phyloP scores from a whole-genome alignment of 1,140 invertebrate species.

The Dendrolimus kikuchii region DNA sequence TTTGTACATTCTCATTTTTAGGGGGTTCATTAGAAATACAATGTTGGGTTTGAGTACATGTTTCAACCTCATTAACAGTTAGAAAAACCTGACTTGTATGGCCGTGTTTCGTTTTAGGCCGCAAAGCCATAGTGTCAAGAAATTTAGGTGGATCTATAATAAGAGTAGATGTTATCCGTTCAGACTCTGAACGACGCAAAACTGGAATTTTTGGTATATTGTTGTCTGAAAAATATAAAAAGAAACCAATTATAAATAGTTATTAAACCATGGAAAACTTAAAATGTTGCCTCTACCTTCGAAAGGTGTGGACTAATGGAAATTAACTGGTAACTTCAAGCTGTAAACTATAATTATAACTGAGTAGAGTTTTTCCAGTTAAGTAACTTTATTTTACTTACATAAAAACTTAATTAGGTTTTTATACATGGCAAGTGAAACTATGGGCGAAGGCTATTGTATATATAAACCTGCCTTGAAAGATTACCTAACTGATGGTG shows the following conservation, averaged over 20 bases:
- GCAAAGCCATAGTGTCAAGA: conserved; percentile 83
- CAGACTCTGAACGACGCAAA: conserved; percentile 58
- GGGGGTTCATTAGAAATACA: conserved; percentile 4
- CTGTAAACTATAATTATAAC: no score
- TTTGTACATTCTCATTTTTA: conserved; percentile 4
- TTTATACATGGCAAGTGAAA: no score
- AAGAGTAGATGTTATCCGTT: conserved; percentile 67
- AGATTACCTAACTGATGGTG: no score
- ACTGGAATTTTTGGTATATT: conserved; percentile 51
- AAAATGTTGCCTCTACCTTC: no score
- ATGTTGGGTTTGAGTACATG: conserved; percentile 27
- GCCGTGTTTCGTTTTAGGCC: conserved; percentile 74
- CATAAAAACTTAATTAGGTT: no score
- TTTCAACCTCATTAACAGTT: conserved; percentile 48
- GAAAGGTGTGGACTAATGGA: no score
- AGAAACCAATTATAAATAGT: neutral
- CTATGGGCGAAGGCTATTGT: no score
- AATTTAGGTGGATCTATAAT: conserved; percentile 73
- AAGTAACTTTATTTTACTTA: no score
- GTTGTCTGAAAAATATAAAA: conserved; percentile 61
- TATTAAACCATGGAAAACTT: no score
- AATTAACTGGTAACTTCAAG: no score
- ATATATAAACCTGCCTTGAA: no score
- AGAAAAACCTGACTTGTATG: conserved; percentile 75
- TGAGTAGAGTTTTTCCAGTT: no score